phyloP scores from a whole-genome alignment of 2,797 vertebrate species.

The Diglossa cyanea region DNA sequence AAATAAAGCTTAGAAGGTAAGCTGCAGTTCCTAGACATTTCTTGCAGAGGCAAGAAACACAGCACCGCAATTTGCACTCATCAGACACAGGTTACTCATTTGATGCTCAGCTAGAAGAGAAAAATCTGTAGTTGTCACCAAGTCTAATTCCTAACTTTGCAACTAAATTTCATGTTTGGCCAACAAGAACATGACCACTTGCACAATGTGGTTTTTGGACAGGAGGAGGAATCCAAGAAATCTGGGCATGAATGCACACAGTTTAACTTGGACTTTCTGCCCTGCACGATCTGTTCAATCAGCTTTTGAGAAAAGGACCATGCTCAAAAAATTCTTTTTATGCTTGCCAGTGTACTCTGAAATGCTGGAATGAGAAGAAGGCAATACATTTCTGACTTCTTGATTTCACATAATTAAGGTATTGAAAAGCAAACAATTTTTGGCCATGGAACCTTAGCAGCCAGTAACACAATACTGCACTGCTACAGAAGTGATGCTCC shows the following conservation, averaged over 20 bases:
- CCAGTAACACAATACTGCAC: background rate
- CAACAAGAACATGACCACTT: slow-evolving; percentile 62
- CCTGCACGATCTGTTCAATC: background rate
- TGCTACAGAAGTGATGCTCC: background rate
- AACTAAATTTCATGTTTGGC: slow-evolving; percentile 65
- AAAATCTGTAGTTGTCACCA: slow-evolving; percentile 20
- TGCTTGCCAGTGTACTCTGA: background rate
- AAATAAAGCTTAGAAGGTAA: background rate
- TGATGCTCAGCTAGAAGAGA: background rate
- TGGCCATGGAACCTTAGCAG: background rate
- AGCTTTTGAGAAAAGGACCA: background rate
- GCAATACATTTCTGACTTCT: background rate
- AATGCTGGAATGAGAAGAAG: background rate
- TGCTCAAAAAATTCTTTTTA: background rate
- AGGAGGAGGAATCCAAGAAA: slow-evolving; percentile 38
- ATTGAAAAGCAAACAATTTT: background rate
- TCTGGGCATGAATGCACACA: background rate
- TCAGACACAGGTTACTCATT: background rate
- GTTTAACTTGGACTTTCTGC: background rate
- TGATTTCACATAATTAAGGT: background rate
- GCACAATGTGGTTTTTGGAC: slow-evolving; percentile 31
- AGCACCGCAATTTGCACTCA: background rate
- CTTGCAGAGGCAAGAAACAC: background rate
- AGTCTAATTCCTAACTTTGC: slow-evolving; percentile 42
- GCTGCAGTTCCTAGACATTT: background rate